These are phyloP conservation scores for Papilio aristodemus DNA, from an alignment of 1,140 invertebrate species.

Conservation along the genomic window DNA sequence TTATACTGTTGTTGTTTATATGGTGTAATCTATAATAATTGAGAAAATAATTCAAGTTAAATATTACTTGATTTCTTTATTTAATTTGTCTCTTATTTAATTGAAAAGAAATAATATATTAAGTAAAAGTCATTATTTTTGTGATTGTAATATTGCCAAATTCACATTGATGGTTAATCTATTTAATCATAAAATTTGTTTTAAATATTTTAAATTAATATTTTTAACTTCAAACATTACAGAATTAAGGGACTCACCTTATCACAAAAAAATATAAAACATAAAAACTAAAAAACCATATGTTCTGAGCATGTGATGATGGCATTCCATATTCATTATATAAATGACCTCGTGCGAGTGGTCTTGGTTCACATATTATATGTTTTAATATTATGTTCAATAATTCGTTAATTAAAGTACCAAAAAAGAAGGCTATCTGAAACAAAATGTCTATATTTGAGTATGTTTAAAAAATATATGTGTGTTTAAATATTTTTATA, in stretches of 20 bases:
- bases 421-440: constrained; percentile 92
- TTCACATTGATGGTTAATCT: too few species aligned
- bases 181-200: too few species aligned
- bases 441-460: constrained; percentile 16
- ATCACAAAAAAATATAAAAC: constrained; percentile 92
- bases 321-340: constrained; percentile 97
- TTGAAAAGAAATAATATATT: too few species aligned
- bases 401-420: constrained; percentile 89
- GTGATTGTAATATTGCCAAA: too few species aligned
- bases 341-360: constrained; percentile 84
- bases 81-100: too few species aligned
- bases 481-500: constrained; percentile 6
- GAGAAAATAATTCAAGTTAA: too few species aligned
- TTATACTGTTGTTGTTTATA: constrained; percentile 87
- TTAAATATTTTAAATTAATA: too few species aligned
- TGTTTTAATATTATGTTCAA: constrained; percentile 92
- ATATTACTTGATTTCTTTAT: too few species aligned
- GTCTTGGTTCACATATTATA: constrained; percentile 89
- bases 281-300: constrained; percentile 95
- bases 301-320: constrained; percentile 94
- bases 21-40: constrained; percentile 87
- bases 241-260: constrained; percentile 82
- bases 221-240: neutral
- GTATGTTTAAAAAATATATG: constrained; percentile 14
- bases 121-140: too few species aligned